A percentile compares a stretch with the other conserved stretches of the same genome.
phyloP scores from a whole-genome alignment of 2,888 invertebrate genomes.

The Cheilosia vulpina region DNA sequence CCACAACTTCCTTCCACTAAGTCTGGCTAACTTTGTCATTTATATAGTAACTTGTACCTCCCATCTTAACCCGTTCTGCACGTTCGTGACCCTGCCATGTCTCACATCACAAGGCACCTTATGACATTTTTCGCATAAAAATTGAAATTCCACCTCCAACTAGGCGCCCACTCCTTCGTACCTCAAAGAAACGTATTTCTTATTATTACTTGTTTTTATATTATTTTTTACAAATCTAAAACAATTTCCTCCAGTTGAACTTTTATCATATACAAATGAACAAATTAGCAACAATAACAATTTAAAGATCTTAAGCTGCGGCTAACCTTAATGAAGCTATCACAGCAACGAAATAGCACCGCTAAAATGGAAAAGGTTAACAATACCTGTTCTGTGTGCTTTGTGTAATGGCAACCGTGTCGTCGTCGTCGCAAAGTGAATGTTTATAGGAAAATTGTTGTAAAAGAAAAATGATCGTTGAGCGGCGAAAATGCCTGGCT shows the following conservation, averaged over 20 bases:
- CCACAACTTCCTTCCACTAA: too few relatives aligned
- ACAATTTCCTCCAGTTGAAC: constrained; percentile 45
- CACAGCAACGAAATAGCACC: constrained; percentile 9
- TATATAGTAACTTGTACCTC: too few relatives aligned
- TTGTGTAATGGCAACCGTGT: neutral
- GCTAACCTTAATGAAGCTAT: constrained; percentile 61
- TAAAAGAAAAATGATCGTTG: constrained; percentile 51
- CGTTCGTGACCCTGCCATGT: constrained; percentile 14
- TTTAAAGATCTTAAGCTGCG: constrained; percentile 14
- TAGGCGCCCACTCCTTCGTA: constrained; percentile 4
- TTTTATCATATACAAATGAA: constrained; percentile 43
- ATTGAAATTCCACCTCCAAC: constrained; percentile 7
- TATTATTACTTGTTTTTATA: neutral
- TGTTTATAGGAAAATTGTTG: constrained; percentile 60
- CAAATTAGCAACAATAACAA: constrained; percentile 62
- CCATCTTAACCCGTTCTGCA: neutral
- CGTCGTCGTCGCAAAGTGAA: constrained; percentile 44
- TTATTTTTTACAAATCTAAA: constrained; percentile 2
- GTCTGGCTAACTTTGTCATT: too few relatives aligned
- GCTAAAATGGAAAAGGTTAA: constrained; percentile 58
- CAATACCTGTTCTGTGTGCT: constrained; percentile 34
- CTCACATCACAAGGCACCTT: neutral
- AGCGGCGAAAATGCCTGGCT: constrained; percentile 57
- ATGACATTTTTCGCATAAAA: constrained; percentile 11
- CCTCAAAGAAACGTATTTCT: neutral